These are phyloP conservation scores for Carpatolechia fugitivella DNA, from an alignment of 2,888 invertebrate species.

Conservation along the genomic window DNA sequence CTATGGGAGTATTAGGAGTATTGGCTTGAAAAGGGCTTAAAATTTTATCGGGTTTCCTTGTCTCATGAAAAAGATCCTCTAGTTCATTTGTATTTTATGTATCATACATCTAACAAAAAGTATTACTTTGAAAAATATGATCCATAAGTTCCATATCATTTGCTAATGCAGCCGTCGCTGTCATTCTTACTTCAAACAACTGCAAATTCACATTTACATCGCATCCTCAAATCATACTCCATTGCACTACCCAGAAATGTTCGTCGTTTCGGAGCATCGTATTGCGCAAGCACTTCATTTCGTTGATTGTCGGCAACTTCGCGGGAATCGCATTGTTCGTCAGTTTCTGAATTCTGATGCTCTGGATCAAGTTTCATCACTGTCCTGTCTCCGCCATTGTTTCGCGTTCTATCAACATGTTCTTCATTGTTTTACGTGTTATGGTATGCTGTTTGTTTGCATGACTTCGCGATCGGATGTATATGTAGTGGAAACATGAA, in stretches of 20 bases:
- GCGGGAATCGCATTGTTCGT: slow-evolving; percentile 45
- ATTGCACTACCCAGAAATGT: background rate
- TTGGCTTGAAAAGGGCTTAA: no score
- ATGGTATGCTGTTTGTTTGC: slow-evolving; percentile 11
- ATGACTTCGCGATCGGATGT: slow-evolving; percentile 1
- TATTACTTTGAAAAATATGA: no score
- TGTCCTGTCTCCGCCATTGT: slow-evolving; percentile 46
- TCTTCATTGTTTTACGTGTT: slow-evolving; percentile 35
- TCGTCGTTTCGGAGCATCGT: slow-evolving; percentile 11
- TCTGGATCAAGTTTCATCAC: slow-evolving; percentile 55
- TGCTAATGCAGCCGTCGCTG: no score
- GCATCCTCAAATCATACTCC: no score
- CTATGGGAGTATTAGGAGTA: no score
- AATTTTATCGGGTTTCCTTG: no score
- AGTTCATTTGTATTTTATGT: no score
- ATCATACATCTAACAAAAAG: no score
- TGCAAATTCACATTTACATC: no score
- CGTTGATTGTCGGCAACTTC: slow-evolving; percentile 38
- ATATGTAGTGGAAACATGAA: background rate
- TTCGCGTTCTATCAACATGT: slow-evolving; percentile 43
- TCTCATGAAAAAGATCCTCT: no score
- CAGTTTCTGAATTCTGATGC: slow-evolving; percentile 24
- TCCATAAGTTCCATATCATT: no score
- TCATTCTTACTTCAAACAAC: no score
- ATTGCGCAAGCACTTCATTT: slow-evolving; percentile 33